A percentile compares a stretch with the other conserved stretches of the same genome.
Conservation (phyloP, 37 sponge, comb jelly and placozoan species). For the Chondrosia reniformis region DNA sequence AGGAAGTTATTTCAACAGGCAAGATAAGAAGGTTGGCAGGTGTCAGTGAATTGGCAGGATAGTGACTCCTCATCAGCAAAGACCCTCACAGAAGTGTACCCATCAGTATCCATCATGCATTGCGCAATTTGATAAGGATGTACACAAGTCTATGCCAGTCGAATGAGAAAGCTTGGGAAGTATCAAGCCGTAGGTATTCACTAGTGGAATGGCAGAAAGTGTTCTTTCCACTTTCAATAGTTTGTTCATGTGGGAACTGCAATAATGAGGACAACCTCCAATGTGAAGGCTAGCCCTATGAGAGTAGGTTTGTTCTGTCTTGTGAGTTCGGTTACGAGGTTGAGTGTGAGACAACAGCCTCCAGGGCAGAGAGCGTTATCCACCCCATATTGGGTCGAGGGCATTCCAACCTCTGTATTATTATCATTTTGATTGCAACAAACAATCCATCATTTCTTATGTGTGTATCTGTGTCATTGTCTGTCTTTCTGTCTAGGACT, state of each 20-base stretch:
- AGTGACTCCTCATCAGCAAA: conserved; percentile 42
- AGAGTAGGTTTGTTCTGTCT: not conserved
- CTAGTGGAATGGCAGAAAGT: conserved; percentile 28
- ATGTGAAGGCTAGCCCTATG: conserved; percentile 20
- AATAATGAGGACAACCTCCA: not conserved
- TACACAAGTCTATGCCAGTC: conserved; percentile 9
- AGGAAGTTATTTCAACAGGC: conserved; percentile 8
- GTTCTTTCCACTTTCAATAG: conserved; percentile 21
- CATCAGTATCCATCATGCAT: not conserved
- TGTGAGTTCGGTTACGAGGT: conserved; percentile 25
- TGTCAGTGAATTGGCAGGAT: no score
- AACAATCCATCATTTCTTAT: no score
- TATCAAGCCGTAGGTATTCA: conserved; percentile 29
- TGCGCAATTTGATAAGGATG: conserved; percentile 2
- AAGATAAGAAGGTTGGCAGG: conserved; percentile 22
- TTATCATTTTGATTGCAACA: no score
- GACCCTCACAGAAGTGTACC: not conserved
- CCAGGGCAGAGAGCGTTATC: not conserved
- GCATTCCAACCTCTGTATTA: conserved; percentile 16
- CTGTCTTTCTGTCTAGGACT: no score
- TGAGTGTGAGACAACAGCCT: conserved; percentile 13
- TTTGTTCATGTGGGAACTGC: conserved; percentile 26
- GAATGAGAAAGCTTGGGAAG: conserved; percentile 7
- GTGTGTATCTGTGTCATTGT: no score
- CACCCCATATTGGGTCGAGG: conserved; percentile 16